A percentile compares a stretch with the other conserved stretches of the same genome.
Conservation (phyloP, 2,888 invertebrate genomes). For the Cheilosia vulpina region DNA sequence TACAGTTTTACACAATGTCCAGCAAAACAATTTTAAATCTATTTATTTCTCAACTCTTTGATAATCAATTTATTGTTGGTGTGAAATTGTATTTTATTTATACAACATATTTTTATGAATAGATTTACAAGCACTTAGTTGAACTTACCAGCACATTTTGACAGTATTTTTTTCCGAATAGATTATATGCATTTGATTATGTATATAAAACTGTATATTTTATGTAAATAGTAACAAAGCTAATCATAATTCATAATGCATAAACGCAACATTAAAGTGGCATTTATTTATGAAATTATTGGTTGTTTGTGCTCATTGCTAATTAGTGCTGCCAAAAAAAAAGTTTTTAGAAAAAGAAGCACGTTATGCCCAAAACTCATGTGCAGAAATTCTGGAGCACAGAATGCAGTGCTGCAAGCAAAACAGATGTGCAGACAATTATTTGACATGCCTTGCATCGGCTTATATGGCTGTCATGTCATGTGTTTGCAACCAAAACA, state of each 20-base stretch:
- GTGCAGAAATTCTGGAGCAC: too few relatives aligned
- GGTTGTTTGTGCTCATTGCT: not conserved
- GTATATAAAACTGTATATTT: constrained; percentile 23
- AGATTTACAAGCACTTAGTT: constrained; percentile 17
- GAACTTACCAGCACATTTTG: constrained; percentile 35
- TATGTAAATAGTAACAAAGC: constrained; percentile 3
- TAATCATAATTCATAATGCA: not conserved
- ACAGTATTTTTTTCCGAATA: constrained; percentile 35
- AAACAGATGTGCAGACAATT: too few relatives aligned
- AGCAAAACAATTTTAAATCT: constrained; percentile 3
- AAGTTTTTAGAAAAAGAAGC: not conserved
- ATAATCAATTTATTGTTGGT: constrained; percentile 16
- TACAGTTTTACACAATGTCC: constrained; percentile 8
- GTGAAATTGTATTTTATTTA: constrained; percentile 20
- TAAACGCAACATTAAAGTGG: constrained; percentile 45
- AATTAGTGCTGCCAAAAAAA: not conserved
- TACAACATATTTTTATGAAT: constrained; percentile 15
- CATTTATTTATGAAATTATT: constrained; percentile 36
- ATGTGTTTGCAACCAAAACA: too few relatives aligned
- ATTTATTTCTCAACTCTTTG: constrained; percentile 2
- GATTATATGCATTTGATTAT: constrained; percentile 26
- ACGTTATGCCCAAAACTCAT: too few relatives aligned
- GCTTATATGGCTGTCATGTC: too few relatives aligned
- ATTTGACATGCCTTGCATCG: too few relatives aligned
- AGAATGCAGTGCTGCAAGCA: too few relatives aligned